phyloP scores from a whole-genome alignment of 2,113 vertebrate species.

The Albula goreensis region DNA sequence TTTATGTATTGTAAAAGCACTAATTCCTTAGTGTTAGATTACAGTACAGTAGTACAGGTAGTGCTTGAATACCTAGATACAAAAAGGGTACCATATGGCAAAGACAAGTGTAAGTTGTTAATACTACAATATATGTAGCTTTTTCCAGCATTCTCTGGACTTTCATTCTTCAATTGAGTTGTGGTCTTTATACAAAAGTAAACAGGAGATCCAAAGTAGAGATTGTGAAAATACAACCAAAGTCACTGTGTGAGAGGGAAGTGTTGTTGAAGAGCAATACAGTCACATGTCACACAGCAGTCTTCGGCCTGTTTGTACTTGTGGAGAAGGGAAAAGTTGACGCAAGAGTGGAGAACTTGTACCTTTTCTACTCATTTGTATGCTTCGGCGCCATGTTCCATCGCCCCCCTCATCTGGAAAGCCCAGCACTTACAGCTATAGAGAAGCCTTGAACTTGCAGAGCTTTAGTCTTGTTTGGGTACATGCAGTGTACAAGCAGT shows the following conservation, averaged over 20 bases:
- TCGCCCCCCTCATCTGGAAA: neutral
- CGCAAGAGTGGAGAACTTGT: neutral
- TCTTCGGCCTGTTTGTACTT: conserved; percentile 26
- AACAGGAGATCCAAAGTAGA: too few relatives aligned
- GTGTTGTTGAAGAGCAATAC: neutral
- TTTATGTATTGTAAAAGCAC: neutral
- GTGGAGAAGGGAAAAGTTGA: conserved; percentile 17
- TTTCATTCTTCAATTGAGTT: too few relatives aligned
- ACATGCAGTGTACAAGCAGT: neutral
- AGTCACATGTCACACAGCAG: conserved; percentile 13
- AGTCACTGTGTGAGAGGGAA: neutral
- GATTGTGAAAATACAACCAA: neutral
- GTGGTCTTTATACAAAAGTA: too few relatives aligned
- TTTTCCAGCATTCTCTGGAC: neutral
- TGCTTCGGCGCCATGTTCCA: neutral
- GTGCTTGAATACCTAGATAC: neutral
- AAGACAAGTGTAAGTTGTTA: too few relatives aligned
- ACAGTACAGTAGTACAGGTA: neutral
- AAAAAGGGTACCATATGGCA: too few relatives aligned
- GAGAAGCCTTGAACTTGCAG: neutral
- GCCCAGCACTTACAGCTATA: neutral
- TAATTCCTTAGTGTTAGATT: neutral
- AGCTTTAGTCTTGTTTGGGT: neutral
- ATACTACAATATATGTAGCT: too few relatives aligned
- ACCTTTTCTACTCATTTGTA: neutral